Evolutionary conservation across 2,888 invertebrate species (phyloP).

Genomic region (Dorcus parallelipipedus): DNA sequence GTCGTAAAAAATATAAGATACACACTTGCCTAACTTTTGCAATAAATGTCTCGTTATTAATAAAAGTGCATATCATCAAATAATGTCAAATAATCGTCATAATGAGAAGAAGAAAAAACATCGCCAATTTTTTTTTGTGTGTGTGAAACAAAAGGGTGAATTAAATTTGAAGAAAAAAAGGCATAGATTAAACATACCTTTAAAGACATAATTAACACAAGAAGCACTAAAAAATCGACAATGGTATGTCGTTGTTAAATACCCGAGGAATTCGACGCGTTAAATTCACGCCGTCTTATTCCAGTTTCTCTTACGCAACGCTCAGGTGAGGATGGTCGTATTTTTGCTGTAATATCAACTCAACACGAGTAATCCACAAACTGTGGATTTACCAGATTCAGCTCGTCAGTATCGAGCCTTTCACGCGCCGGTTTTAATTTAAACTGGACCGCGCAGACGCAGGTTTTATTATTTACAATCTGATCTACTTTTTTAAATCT

Average conservation of each 20-base stretch:
- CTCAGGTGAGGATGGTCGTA: conserved; percentile 25
- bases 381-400: conserved; percentile 19
- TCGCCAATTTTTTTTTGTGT: not conserved
- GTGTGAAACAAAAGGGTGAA: not conserved
- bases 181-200: not conserved
- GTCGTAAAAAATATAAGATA: no score
- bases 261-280: no score
- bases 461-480: conserved; percentile 1
- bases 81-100: no score
- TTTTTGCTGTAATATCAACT: conserved; percentile 18
- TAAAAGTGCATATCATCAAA: no score
- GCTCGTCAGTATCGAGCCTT: conserved; percentile 26
- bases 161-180: not conserved
- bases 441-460: conserved; percentile 25
- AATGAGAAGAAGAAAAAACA: no score
- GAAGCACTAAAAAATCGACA: not conserved
- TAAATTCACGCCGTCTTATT: not conserved
- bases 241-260: no score
- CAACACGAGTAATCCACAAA: conserved; percentile 23
- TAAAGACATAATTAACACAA: conserved; percentile 4
- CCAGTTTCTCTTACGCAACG: conserved; percentile 31
- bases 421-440: conserved; percentile 29
- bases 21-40: no score
- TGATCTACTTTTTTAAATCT: not conserved
- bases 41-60: no score